Evolutionary conservation across 2,888 invertebrate genomes (phyloP).

Genomic region (Caenorhabditis macrosperma): DNA sequence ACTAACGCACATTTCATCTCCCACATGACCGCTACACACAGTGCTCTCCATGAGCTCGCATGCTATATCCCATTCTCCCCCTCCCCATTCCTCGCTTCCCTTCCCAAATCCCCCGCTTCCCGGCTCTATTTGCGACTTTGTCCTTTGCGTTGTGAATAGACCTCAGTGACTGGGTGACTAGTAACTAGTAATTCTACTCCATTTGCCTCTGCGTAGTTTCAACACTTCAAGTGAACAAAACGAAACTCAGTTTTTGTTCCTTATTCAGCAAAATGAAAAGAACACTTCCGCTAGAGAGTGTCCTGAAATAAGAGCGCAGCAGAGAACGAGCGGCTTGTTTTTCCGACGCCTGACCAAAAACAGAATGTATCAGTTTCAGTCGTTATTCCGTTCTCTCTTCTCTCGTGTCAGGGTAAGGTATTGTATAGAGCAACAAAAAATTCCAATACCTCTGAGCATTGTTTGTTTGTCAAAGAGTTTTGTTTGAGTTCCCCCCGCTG

Average conservation of each 20-base stretch:
- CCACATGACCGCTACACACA: slow-evolving; percentile 26
- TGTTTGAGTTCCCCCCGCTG: slow-evolving; percentile 41
- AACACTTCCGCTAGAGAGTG: background rate
- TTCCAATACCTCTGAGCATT: slow-evolving; percentile 22
- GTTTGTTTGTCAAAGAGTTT: slow-evolving; percentile 51
- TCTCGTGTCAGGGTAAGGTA: background rate
- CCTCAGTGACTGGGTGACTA: background rate
- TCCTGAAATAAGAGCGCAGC: slow-evolving; percentile 18
- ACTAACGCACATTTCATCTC: slow-evolving; percentile 30
- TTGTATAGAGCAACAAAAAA: slow-evolving; percentile 2
- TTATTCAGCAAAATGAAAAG: background rate
- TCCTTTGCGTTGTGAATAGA: slow-evolving; percentile 16
- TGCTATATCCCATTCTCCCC: slow-evolving; percentile 21
- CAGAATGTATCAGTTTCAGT: slow-evolving; percentile 10
- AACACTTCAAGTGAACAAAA: background rate
- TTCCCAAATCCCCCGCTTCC: background rate
- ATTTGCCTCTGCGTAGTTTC: slow-evolving; percentile 31
- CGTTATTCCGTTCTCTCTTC: background rate
- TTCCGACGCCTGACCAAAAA: slow-evolving; percentile 4
- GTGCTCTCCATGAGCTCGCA: slow-evolving; percentile 23
- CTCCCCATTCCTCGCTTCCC: slow-evolving; percentile 8
- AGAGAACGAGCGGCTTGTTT: slow-evolving; percentile 10
- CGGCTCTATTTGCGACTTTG: slow-evolving; percentile 25
- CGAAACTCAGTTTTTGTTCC: background rate
- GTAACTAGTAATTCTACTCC: slow-evolving; percentile 19